Conservation (phyloP, 1,140 invertebrate genomes). For the Fopius arisanus region DNA sequence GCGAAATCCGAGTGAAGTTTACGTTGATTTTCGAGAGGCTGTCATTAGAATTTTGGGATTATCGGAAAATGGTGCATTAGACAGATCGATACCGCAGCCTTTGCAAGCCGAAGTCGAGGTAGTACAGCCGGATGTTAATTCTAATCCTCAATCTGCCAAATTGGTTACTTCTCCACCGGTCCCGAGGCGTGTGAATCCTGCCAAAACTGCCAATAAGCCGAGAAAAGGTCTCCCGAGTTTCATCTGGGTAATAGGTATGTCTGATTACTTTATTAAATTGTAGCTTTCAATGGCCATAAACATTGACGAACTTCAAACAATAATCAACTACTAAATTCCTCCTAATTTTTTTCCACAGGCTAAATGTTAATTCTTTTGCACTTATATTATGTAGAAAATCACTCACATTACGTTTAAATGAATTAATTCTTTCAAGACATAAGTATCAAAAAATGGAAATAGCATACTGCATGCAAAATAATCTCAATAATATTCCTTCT, state of each 20-base stretch:
- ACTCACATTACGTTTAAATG: too few species aligned
- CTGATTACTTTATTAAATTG: too few species aligned
- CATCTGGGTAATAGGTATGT: constrained; percentile 79
- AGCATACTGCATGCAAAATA: too few species aligned
- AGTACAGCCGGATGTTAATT: constrained; percentile 44
- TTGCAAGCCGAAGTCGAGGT: constrained; percentile 58
- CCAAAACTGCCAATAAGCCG: constrained; percentile 50
- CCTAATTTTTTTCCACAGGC: too few species aligned
- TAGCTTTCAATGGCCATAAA: too few species aligned
- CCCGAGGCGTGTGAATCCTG: constrained; percentile 38
- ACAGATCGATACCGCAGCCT: constrained; percentile 39
- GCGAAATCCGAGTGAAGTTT: constrained; percentile 81
- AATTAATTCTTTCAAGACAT: too few species aligned
- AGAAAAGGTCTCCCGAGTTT: constrained; percentile 68
- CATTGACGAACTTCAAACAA: too few species aligned
- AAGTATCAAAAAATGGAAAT: too few species aligned
- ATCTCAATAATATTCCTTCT: too few species aligned
- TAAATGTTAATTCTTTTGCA: too few species aligned
- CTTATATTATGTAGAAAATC: too few species aligned
- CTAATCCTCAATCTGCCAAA: constrained; percentile 30
- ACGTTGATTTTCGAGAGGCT: constrained; percentile 78
- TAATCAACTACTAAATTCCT: too few species aligned
- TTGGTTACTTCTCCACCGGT: constrained; percentile 21
- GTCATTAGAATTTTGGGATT: constrained; percentile 76
- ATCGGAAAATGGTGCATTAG: constrained; percentile 62